Conservation (phyloP, 2,888 invertebrate species). For the Hylaea fasciaria region DNA sequence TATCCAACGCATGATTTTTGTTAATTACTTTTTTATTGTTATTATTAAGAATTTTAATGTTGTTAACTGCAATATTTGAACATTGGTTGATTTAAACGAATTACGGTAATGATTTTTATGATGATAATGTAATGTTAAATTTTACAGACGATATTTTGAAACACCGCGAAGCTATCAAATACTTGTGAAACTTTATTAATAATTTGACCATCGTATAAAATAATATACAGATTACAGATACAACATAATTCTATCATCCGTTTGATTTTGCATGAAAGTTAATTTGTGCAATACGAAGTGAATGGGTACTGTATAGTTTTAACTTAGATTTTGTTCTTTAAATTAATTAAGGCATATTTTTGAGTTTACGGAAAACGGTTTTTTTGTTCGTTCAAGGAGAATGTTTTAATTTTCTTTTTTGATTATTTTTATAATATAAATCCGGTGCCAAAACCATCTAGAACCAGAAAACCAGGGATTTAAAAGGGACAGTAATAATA, state of each 20-base stretch:
- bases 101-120: slow-evolving; percentile 41
- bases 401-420: slow-evolving; percentile 33
- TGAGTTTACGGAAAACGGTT: slow-evolving; percentile 61
- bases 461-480: slow-evolving; percentile 60
- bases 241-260: slow-evolving; percentile 56
- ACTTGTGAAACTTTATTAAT: slow-evolving; percentile 35
- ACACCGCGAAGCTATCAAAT: slow-evolving; percentile 22
- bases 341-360: slow-evolving; percentile 59
- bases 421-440: slow-evolving; percentile 50
- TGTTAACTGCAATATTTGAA: slow-evolving; percentile 76
- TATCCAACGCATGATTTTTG: slow-evolving; percentile 73
- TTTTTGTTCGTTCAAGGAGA: slow-evolving; percentile 48
- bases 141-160: slow-evolving; percentile 22
- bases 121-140: slow-evolving; percentile 49
- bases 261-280: slow-evolving; percentile 75
- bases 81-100: slow-evolving; percentile 47
- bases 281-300: slow-evolving; percentile 75
- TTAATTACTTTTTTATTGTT: slow-evolving; percentile 82
- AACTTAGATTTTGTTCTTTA: slow-evolving; percentile 62
- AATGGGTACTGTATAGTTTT: slow-evolving; percentile 74
- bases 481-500: slow-evolving; percentile 32
- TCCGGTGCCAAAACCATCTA: slow-evolving; percentile 76
- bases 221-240: slow-evolving; percentile 8
- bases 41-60: slow-evolving; percentile 83
- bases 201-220: slow-evolving; percentile 12